Conservation (phyloP, 2,797 vertebrate genomes). For the Arnoldichthys spilopterus region DNA sequence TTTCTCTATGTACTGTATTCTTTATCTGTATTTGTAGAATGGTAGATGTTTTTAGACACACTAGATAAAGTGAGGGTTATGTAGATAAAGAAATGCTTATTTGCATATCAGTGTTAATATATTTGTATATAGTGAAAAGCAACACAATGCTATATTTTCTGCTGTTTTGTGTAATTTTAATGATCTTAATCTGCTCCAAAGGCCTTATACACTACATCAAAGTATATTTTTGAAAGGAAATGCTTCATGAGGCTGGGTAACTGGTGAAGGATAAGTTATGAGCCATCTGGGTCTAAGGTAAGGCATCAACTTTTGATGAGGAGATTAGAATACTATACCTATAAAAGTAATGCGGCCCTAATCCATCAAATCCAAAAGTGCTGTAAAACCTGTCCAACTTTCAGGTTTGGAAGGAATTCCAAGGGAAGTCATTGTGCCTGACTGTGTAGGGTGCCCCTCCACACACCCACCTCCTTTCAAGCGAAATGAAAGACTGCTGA, state of each 20-base stretch:
- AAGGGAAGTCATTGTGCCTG: slow-evolving; percentile 63
- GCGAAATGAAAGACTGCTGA: slow-evolving; percentile 65
- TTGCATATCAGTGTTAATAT: no score
- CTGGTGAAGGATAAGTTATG: slow-evolving; percentile 49
- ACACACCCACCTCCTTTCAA: slow-evolving; percentile 47
- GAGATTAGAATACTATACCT: slow-evolving; percentile 67
- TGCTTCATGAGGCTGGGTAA: slow-evolving; percentile 43
- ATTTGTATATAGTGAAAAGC: no score
- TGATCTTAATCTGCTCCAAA: no score
- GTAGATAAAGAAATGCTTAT: no score
- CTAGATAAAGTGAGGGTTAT: no score
- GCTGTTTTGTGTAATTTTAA: no score
- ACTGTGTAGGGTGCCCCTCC: slow-evolving; percentile 63
- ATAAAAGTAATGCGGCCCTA: slow-evolving; percentile 50
- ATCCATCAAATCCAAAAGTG: slow-evolving; percentile 60
- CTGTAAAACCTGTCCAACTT: slow-evolving; percentile 68
- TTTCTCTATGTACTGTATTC: no score
- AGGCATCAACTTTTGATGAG: slow-evolving; percentile 64
- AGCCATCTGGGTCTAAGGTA: slow-evolving; percentile 65
- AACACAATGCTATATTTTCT: no score
- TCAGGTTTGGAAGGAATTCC: slow-evolving; percentile 67
- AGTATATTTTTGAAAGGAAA: slow-evolving; percentile 7
- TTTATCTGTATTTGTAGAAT: no score
- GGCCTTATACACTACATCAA: no score
- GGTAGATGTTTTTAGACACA: no score